These are phyloP conservation scores for Tachysurus fulvidraco DNA, from an alignment of 2,113 vertebrate species.

Conservation along the genomic window DNA sequence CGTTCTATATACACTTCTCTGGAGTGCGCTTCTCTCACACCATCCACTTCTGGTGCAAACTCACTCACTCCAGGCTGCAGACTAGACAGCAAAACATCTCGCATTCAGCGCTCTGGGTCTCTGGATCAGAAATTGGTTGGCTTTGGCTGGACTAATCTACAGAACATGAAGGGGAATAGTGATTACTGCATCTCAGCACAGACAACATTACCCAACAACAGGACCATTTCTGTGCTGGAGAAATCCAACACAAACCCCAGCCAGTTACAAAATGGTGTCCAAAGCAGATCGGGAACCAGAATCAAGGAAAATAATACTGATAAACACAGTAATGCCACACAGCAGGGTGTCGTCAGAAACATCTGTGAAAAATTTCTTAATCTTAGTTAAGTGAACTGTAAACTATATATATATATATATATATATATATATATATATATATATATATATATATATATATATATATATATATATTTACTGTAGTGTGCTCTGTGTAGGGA, in stretches of 20 bases:
- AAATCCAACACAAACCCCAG: slow-evolving; percentile 59
- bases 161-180: slow-evolving; percentile 18
- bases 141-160: slow-evolving; percentile 40
- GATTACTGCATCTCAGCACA: slow-evolving; percentile 71
- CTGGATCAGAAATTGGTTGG: slow-evolving; percentile 59
- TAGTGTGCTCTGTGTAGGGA: not conserved
- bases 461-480: no score
- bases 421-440: no score
- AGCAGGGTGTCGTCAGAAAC: slow-evolving; percentile 81
- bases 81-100: slow-evolving; percentile 7
- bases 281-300: slow-evolving; percentile 59
- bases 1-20: slow-evolving; percentile 74
- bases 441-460: no score
- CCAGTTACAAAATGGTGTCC: slow-evolving; percentile 61
- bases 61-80: not conserved
- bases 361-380: slow-evolving; percentile 88
- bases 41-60: not conserved
- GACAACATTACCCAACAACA: slow-evolving; percentile 65
- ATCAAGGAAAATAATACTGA: slow-evolving; percentile 44
- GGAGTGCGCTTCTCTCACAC: not conserved
- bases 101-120: slow-evolving; percentile 61
- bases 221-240: slow-evolving; percentile 77
- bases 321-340: slow-evolving; percentile 46
- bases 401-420: no score
- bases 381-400: slow-evolving; percentile 61